phyloP scores from a whole-genome alignment of 2,888 invertebrate species.

The Heliconius sara region DNA sequence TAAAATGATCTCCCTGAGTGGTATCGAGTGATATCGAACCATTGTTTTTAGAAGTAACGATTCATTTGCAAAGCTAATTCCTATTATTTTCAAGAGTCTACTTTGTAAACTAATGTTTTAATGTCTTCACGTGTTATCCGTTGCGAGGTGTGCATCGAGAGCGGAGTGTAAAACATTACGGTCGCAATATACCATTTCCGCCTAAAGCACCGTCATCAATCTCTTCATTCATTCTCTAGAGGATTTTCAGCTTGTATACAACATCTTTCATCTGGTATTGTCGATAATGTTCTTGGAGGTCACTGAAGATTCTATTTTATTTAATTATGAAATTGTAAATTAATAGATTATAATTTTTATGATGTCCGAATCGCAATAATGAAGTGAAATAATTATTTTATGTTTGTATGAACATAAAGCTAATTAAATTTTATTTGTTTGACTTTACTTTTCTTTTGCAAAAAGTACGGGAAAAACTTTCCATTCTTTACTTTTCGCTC shows the following conservation, averaged over 20 bases:
- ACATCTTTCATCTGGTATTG: not conserved
- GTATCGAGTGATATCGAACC: too few relatives aligned
- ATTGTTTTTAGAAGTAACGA: too few relatives aligned
- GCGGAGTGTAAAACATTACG: not conserved
- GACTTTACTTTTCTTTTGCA: too few relatives aligned
- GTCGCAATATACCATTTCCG: not conserved
- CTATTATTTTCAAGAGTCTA: not conserved
- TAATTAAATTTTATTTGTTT: too few relatives aligned
- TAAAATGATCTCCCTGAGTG: not conserved
- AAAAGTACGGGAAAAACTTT: too few relatives aligned
- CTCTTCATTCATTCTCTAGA: not conserved
- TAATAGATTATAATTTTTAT: too few relatives aligned
- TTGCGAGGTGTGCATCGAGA: not conserved
- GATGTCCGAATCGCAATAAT: too few relatives aligned
- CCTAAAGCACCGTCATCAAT: not conserved
- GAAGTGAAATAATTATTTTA: too few relatives aligned
- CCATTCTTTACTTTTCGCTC: too few relatives aligned
- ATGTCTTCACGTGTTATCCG: not conserved
- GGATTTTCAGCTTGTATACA: not conserved
- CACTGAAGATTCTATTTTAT: too few relatives aligned
- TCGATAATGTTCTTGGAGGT: not conserved
- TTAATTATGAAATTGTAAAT: too few relatives aligned
- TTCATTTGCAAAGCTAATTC: not conserved
- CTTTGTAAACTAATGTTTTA: not conserved
- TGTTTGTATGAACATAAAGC: too few relatives aligned